Evolutionary conservation across 2,113 vertebrate species (phyloP).

Genomic region (Phoenicopterus ruber): DNA sequence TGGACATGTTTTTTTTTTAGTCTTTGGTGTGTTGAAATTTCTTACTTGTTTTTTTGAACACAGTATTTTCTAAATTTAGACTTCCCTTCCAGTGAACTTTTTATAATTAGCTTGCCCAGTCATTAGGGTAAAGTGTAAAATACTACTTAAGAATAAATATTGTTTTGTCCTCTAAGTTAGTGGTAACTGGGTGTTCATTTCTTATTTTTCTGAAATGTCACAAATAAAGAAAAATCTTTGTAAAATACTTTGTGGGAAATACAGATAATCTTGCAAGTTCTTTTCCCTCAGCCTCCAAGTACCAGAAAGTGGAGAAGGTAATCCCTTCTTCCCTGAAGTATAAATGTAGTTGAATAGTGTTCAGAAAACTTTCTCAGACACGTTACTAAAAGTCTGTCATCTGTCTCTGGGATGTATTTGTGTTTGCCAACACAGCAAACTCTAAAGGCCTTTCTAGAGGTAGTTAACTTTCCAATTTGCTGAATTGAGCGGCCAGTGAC

Average conservation of each 20-base stretch:
- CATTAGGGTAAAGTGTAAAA: constrained; percentile 24
- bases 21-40: background rate
- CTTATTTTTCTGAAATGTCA: background rate
- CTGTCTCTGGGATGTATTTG: background rate
- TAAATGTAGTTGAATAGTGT: background rate
- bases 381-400: background rate
- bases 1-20: constrained; percentile 37
- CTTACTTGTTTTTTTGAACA: background rate
- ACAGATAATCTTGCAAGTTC: background rate
- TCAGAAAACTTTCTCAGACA: background rate
- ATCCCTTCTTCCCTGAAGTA: background rate
- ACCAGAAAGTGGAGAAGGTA: background rate
- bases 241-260: background rate
- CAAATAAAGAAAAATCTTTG: background rate
- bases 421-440: background rate
- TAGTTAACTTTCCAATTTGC: background rate
- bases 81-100: background rate
- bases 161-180: background rate
- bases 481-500: background rate
- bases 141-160: constrained; percentile 15
- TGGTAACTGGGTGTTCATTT: background rate
- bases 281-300: background rate
- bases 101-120: background rate
- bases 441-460: constrained; percentile 4
- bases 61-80: background rate